Conservation (phyloP, 2,113 vertebrate genomes). For the Thalassarche chlororhynchos region DNA sequence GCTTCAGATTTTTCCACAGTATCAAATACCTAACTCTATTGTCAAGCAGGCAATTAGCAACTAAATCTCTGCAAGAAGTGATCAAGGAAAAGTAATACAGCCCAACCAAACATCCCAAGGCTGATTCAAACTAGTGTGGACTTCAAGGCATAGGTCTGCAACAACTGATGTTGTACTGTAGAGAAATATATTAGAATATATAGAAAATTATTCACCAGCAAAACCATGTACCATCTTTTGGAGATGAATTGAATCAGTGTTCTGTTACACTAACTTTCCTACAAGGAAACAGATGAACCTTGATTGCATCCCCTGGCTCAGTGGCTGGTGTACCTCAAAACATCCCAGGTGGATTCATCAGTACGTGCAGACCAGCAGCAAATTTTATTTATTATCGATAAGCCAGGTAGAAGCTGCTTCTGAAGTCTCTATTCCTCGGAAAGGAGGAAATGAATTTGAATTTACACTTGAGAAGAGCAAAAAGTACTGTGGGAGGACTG, state of each 20-base stretch:
- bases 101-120: neutral
- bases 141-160: neutral
- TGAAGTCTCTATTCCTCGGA: neutral
- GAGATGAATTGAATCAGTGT: neutral
- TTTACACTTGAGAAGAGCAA: neutral
- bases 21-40: neutral
- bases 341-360: neutral
- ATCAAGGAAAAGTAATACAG: neutral
- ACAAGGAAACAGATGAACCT: neutral
- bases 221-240: neutral
- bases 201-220: neutral
- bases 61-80: neutral
- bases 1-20: neutral
- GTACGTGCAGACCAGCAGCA: neutral
- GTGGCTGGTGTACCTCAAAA: neutral
- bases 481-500: neutral
- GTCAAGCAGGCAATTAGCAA: neutral
- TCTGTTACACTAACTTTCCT: neutral
- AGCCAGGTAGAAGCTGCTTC: neutral
- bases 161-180: neutral
- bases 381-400: neutral
- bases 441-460: neutral
- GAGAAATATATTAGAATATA: neutral
- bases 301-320: neutral
- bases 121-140: neutral